Evolutionary conservation across 1,140 invertebrate species (phyloP), one percentile per base, ranked within the genome.

Genomic region (Aphelenchoides besseyi): DNA sequence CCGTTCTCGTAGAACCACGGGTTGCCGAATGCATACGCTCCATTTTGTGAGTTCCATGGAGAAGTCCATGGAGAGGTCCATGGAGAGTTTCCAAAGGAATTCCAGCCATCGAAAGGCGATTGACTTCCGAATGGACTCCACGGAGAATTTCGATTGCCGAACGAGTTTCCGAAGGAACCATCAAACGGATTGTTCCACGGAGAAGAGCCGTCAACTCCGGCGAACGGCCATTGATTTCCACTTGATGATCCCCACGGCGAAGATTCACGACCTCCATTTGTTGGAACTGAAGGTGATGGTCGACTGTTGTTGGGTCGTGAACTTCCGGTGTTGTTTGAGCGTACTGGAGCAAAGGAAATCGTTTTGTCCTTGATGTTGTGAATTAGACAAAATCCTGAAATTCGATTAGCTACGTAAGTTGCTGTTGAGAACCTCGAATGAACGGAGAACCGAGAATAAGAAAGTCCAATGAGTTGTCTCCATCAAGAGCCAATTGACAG

Each of bases 331-430:
- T 16, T 12, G 41, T 48, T 48, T 23, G 41, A 12, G 41, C 41
- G 41, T 12, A 59, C 55, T 18, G 63, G 63, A 0, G 63, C 63
- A 35, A 66, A 66, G 32, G 16, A 12, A 16, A 66, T 2, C 0
- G 63, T 55, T 32, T 66, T 64, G 3, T 66, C 36, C 0, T 33
- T 37, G 12, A 66, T 33, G 36, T 66, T 66, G 63, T 66, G 63
- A 12, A 66, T 32, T 12, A 37, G 18, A 33, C 63, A 66, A 32
- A n/a, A 66, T 3, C 30, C 63, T 64, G 32, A 66, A 66, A 53
- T 8, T 33, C 12, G 18, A 59, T 5, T 29, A 33, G 55, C 23
- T 59, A 59, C 5, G 5, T 12, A 59, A 33, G 5, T 28, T 33
- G 55, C 55, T 59, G 12, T 59, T 59, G 55, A 8, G 32, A 5